A percentile compares a stretch with the other conserved stretches of the same genome.
phyloP scores from a whole-genome alignment of 2,797 vertebrate genomes.

The Pagetopsis macropterus region DNA sequence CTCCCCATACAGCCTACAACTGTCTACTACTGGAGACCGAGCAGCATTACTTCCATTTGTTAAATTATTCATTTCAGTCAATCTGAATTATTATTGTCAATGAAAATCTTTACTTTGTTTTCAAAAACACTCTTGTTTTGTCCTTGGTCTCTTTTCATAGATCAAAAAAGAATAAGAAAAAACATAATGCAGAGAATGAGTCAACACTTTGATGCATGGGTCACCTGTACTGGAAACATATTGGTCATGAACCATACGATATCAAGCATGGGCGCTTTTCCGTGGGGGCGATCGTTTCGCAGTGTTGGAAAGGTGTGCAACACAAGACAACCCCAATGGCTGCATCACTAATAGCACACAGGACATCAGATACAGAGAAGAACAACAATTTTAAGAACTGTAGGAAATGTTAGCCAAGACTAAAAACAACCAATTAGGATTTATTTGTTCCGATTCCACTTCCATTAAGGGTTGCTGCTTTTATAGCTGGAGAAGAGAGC shows the following conservation, averaged over 20 bases:
- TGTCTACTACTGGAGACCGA: conserved; percentile 70
- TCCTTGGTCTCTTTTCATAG: conserved; percentile 72
- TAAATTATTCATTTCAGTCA: conserved; percentile 53
- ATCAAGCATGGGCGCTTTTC: conserved; percentile 96
- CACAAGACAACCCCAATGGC: conserved; percentile 99
- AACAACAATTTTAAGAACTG: conserved; percentile 98
- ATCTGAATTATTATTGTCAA: conserved; percentile 56
- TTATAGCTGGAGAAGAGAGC: conserved; percentile 19
- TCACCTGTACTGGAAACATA: conserved; percentile 99
- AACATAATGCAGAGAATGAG: conserved; percentile 93
- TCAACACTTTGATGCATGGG: conserved; percentile 99
- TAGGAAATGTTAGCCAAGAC: conserved; percentile 93
- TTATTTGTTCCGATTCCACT: conserved; percentile 48
- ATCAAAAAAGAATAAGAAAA: conserved; percentile 60
- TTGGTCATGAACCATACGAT: conserved; percentile 99
- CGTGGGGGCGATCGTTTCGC: conserved; percentile 91
- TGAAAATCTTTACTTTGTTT: conserved; percentile 46
- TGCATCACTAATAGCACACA: conserved; percentile 99
- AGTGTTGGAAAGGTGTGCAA: conserved; percentile 99
- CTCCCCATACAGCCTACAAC: conserved; percentile 72
- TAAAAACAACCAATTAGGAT: conserved; percentile 70
- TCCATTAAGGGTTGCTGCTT: conserved; percentile 48
- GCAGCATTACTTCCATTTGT: conserved; percentile 64
- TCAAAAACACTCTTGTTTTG: conserved; percentile 50
- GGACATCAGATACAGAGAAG: conserved; percentile 99